Percentiles rank a stretch among this genome's conserved stretches.
Conservation (phyloP, 2,888 invertebrate species). For the Aromia moschata region DNA sequence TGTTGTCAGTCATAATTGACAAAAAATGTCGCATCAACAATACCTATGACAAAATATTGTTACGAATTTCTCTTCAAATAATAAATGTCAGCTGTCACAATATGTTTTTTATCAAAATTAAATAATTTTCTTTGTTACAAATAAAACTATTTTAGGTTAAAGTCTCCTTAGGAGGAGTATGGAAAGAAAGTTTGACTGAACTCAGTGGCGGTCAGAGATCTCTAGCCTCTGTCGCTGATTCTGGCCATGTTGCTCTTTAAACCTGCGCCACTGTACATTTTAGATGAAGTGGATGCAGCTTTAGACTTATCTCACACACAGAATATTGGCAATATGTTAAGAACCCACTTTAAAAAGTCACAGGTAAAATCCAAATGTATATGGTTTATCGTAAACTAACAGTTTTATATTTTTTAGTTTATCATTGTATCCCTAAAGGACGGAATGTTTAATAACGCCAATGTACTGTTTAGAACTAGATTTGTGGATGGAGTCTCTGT, state of each 20-base stretch:
- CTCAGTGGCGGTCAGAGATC: slow-evolving; percentile 97
- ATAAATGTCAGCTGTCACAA: no score
- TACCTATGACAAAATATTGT: no score
- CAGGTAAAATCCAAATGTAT: slow-evolving; percentile 67
- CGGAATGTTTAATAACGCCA: slow-evolving; percentile 99
- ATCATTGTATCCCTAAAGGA: slow-evolving; percentile 98
- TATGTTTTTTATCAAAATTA: no score
- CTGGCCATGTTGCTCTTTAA: slow-evolving; percentile 96
- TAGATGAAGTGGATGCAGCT: slow-evolving; percentile 99
- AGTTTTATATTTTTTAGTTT: slow-evolving; percentile 74
- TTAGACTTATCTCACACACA: slow-evolving; percentile 98
- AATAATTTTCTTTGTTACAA: no score
- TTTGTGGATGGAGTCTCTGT: slow-evolving; percentile 96
- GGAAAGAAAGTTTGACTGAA: slow-evolving; percentile 97
- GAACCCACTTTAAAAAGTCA: slow-evolving; percentile 87
- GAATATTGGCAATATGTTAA: slow-evolving; percentile 96
- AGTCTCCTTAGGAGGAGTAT: slow-evolving; percentile 90
- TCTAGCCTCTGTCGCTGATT: slow-evolving; percentile 93
- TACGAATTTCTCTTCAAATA: no score
- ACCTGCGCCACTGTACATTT: slow-evolving; percentile 97
- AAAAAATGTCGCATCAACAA: no score
- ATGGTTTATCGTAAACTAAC: slow-evolving; percentile 11
- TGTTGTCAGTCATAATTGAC: no score
- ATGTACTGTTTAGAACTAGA: slow-evolving; percentile 93
- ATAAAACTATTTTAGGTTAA: slow-evolving; percentile 74